A percentile compares a stretch with the other conserved stretches of the same genome.
Evolutionary conservation across 2,113 vertebrate genomes (phyloP).

Genomic region (Mohoua ochrocephala): DNA sequence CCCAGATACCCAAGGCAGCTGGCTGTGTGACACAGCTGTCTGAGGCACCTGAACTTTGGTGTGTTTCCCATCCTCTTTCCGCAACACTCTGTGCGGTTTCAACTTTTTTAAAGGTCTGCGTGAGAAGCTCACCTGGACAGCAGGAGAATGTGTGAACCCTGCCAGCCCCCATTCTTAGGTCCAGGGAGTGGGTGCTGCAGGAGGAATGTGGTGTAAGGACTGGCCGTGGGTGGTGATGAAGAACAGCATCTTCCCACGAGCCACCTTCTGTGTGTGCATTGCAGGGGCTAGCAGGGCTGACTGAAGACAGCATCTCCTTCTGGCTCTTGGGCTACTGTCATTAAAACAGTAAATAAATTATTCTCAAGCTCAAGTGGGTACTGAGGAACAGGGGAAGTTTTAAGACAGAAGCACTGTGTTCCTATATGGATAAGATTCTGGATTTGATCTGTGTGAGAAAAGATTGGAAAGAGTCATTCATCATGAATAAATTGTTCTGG

Average conservation of each 20-base stretch:
- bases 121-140: neutral
- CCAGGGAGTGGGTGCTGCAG: neutral
- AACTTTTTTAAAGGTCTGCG: neutral
- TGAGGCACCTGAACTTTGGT: neutral
- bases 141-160: neutral
- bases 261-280: neutral
- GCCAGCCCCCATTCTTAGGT: neutral
- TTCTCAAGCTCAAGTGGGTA: neutral
- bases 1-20: neutral
- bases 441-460: neutral
- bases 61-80: neutral
- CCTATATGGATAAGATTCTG: neutral
- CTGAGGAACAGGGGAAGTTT: neutral
- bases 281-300: neutral
- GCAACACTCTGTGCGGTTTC: accelerated
- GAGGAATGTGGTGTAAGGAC: accelerated
- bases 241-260: neutral
- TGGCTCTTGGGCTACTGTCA: neutral
- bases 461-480: neutral
- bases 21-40: neutral
- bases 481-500: neutral
- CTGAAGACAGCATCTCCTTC: neutral
- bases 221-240: neutral
- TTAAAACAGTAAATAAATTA: neutral
- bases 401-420: neutral